Conservation (phyloP, 2,797 vertebrate genomes). For the Pithecia hirsuta region DNA sequence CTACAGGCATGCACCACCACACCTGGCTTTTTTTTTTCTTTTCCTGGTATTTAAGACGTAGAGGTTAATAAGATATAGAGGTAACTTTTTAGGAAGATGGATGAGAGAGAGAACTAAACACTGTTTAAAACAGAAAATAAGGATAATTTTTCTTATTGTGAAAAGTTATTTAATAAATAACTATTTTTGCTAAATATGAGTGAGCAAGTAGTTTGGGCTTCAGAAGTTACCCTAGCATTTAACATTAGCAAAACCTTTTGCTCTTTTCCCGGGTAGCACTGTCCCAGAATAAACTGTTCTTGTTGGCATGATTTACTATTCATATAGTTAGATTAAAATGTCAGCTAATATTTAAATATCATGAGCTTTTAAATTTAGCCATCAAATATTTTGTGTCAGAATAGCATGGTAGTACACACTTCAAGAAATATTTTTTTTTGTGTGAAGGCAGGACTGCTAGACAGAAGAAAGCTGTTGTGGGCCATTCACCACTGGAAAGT, state of each 20-base stretch:
- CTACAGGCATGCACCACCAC: no score
- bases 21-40: neutral
- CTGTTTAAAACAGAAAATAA: constrained; percentile 28
- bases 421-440: constrained; percentile 61
- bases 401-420: neutral
- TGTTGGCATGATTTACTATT: neutral
- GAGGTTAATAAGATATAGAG: neutral
- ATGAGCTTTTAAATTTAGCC: constrained; percentile 46
- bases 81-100: neutral
- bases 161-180: constrained; percentile 33
- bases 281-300: constrained; percentile 10
- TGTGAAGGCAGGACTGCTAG: constrained; percentile 68
- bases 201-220: constrained; percentile 18
- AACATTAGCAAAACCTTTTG: constrained; percentile 11
- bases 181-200: constrained; percentile 33
- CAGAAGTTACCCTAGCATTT: constrained; percentile 8
- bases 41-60: constrained; percentile 1
- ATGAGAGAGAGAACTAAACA: constrained; percentile 3
- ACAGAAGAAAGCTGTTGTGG: constrained; percentile 71
- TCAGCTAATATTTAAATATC: constrained; percentile 18
- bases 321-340: constrained; percentile 22
- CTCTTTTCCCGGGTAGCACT: neutral
- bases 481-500: constrained; percentile 68
- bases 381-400: constrained; percentile 60
- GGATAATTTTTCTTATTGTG: constrained; percentile 12